A percentile compares a stretch with the other conserved stretches of the same genome.
These are phyloP conservation scores for Trachelus stipa DNA, from an alignment of 2,888 invertebrate species.

Conservation along the genomic window DNA sequence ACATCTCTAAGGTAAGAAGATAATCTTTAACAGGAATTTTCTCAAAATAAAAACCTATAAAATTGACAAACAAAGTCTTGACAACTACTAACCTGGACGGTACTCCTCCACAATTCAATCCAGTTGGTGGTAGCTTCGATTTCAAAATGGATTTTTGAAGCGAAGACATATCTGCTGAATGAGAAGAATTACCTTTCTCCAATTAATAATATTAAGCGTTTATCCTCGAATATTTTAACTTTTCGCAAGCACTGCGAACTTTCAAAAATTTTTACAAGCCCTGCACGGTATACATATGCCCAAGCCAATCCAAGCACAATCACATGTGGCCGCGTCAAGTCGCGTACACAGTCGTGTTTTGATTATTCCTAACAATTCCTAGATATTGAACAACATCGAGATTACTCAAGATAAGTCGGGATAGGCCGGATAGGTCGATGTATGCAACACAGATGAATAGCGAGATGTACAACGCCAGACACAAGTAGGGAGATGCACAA, in stretches of 20 bases:
- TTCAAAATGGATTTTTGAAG: conserved; percentile 78
- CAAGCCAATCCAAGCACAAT: too few species aligned
- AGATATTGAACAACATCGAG: too few species aligned
- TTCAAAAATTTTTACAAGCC: background rate
- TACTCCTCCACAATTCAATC: conserved; percentile 46
- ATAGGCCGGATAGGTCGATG: too few species aligned
- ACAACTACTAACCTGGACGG: conserved; percentile 52
- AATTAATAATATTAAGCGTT: background rate
- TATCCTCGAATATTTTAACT: background rate
- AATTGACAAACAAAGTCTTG: conserved; percentile 14
- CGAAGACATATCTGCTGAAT: conserved; percentile 71
- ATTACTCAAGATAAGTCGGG: too few species aligned
- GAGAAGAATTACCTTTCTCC: background rate
- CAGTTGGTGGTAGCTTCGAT: conserved; percentile 75
- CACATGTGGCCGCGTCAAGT: too few species aligned
- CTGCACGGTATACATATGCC: background rate
- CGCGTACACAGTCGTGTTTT: too few species aligned
- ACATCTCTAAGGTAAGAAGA: background rate
- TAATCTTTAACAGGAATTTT: background rate
- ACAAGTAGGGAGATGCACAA: too few species aligned
- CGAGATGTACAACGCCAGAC: too few species aligned
- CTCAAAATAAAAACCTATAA: conserved; percentile 11
- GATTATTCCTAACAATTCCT: too few species aligned
- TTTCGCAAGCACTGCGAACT: background rate
- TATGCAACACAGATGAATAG: too few species aligned